Evolutionary conservation across 2,888 invertebrate species (phyloP), one percentile per base, ranked within the genome.

Genomic region (Cheilosia scutellata): DNA sequence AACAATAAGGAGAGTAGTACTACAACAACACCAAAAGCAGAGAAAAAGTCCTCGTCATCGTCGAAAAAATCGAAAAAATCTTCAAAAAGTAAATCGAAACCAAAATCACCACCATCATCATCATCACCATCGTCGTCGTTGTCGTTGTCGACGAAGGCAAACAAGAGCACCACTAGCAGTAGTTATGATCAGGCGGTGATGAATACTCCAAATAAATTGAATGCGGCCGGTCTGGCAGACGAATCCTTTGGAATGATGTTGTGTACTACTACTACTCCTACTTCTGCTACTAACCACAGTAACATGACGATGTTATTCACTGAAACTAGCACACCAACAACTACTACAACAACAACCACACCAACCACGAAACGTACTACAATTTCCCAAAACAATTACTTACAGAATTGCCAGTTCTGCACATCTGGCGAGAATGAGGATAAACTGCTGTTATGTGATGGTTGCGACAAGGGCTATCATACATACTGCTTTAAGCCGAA

Each of bases 391-490:
- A 87, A 84, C 84, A 91, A 91, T 90, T 92, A 91, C 90, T 92
- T 93, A 82, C 95, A 98, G 98, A 97, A 97, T 93, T 99, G 99
- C 93, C 99, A 99, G 93, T 98, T 99, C 93, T 99, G 99, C 93
- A 95, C 97, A 91, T 96, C 96, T 90, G 99, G 98, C 82, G 98
- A 99, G 93, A 97, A 98, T 90, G 99, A 99, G 92, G 98, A 98
- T 89, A 96, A 98, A 92, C 93, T 99, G 88, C 93, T 99, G 89
- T 94, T 99, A 29, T 99, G 99, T 93, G 99, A 99, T 93, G 97
- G 98, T 88, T 99, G 99, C 93, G 99, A 99, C 93, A 97, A 98
- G 92, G 99, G 99, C 65, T 99, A 98, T 93, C 99, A 99, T 93
- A 99, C 98, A 60, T 99, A 99, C 92, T 99, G 99, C 94, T 99